These are phyloP conservation scores for Yponomeuta cagnagella DNA, from an alignment of 2,888 invertebrate genomes.

Conservation along the genomic window DNA sequence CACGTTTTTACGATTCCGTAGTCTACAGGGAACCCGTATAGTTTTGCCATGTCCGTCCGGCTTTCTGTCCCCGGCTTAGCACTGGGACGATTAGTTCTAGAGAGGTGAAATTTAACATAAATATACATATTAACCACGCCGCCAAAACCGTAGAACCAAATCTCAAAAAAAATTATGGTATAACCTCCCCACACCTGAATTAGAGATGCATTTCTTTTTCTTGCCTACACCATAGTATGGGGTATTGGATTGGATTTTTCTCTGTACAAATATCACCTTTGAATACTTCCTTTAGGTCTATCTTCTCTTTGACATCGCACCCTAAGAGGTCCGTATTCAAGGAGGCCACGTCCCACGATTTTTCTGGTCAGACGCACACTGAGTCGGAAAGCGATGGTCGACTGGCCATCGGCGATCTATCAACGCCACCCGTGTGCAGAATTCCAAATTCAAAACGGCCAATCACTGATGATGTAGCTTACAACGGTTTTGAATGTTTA, in stretches of 20 bases:
- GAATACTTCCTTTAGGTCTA: neutral
- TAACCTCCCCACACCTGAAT: too few species aligned
- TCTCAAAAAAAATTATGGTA: too few species aligned
- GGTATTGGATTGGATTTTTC: neutral
- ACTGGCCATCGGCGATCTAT: constrained; percentile 64
- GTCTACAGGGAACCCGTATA: too few species aligned
- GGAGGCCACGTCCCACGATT: constrained; percentile 51
- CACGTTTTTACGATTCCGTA: too few species aligned
- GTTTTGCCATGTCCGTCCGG: too few species aligned
- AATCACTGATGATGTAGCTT: constrained; percentile 36
- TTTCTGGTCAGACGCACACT: constrained; percentile 68
- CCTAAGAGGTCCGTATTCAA: constrained; percentile 17
- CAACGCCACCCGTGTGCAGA: constrained; percentile 59
- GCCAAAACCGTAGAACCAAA: too few species aligned
- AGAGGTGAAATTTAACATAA: too few species aligned
- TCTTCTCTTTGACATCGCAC: constrained; percentile 9
- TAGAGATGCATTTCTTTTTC: too few species aligned
- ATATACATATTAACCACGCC: too few species aligned
- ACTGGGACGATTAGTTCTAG: too few species aligned
- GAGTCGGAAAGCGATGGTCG: constrained; percentile 38
- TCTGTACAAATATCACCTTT: neutral
- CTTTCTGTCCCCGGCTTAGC: too few species aligned
- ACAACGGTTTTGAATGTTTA: neutral
- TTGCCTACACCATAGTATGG: too few species aligned
- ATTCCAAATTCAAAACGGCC: constrained; percentile 67